Percentiles rank a stretch among this genome's conserved stretches.
These are phyloP conservation scores for Manis javanica DNA, from an alignment of 2,797 vertebrate species.

Conservation along the genomic window DNA sequence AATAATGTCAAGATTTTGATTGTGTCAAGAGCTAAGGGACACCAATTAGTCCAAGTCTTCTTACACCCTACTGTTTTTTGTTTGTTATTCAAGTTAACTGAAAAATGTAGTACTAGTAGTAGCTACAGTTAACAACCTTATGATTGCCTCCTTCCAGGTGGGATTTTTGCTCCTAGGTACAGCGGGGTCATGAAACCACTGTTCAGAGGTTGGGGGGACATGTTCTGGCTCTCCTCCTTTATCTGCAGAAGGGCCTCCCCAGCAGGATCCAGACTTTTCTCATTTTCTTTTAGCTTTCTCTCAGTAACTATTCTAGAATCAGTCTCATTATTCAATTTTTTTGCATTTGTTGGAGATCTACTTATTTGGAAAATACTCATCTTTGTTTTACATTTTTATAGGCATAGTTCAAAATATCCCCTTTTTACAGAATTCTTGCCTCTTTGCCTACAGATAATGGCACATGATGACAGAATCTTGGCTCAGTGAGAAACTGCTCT, in stretches of 20 bases:
- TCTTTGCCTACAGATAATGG: conserved; percentile 34
- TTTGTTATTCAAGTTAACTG: conserved; percentile 50
- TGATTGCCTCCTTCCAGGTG: neutral
- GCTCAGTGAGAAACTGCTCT: neutral
- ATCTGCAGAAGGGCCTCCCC: neutral
- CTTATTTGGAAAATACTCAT: conserved; percentile 47
- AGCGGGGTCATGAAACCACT: neutral
- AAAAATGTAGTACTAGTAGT: neutral
- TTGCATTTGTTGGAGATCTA: neutral
- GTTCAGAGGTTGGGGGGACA: neutral
- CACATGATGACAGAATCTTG: conserved; percentile 28
- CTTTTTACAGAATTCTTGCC: neutral
- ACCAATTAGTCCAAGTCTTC: neutral
- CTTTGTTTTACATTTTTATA: conserved; percentile 22
- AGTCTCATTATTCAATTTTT: neutral
- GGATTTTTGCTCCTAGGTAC: neutral
- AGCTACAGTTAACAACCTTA: neutral
- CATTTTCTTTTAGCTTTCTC: neutral
- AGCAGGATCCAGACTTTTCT: neutral
- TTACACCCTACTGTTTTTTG: neutral
- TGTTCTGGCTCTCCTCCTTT: neutral
- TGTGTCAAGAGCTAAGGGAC: neutral
- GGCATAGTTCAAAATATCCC: neutral
- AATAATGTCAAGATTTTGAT: neutral
- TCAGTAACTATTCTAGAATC: neutral